Evolutionary conservation across 1,140 invertebrate species (phyloP), one percentile per base, ranked within the genome.

Genomic region (Sinella curviseta): DNA sequence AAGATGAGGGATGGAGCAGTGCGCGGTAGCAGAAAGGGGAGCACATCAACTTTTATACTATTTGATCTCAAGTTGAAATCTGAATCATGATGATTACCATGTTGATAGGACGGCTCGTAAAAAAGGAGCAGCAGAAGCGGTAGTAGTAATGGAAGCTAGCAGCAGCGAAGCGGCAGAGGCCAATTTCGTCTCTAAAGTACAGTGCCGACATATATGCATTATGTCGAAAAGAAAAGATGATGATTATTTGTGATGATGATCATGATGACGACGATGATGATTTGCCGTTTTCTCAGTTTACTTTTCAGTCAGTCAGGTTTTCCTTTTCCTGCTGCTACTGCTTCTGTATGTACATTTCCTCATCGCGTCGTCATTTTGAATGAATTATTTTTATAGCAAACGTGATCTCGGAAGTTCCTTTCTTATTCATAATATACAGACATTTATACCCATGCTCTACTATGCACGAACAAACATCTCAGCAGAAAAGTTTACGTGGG

Each of bases 311-410:
- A 48, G 39, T 20, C 39, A 48, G 8, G 39, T 48, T 12, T 65
- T 20, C 39, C 39, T 48, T 17, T 26, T 65, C 24, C 14, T 12
- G 57, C 39, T 48, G 39, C 39, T 48, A n/a, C n/a, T n/a, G n/a
- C n/a, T 48, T 48, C 39, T 12, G 39, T 48, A 12, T 12, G 20
- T 20, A 48, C 20, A 8, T 65, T 26, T 65, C 57, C 4, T 65
- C 57, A 26, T 65, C 57, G 14, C 16, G 26, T 65, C 24, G 24
- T 48, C 39, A 48, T 48, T 48, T 48, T 20, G 26, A 70, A 70
- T 70, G 65, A 30, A 70, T 70, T 70, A 26, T 65, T 65, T 65
- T 65, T 65, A 48, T 65, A n/a, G 57, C 4, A 65, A 65, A 65
- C 57, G 14, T 14, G 57, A 65, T 65, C 24, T 26, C 26, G 8